Evolutionary conservation across 2,888 invertebrate genomes (phyloP), one percentile per base, ranked within the genome.

Genomic region (Pristionchus arcanus): DNA sequence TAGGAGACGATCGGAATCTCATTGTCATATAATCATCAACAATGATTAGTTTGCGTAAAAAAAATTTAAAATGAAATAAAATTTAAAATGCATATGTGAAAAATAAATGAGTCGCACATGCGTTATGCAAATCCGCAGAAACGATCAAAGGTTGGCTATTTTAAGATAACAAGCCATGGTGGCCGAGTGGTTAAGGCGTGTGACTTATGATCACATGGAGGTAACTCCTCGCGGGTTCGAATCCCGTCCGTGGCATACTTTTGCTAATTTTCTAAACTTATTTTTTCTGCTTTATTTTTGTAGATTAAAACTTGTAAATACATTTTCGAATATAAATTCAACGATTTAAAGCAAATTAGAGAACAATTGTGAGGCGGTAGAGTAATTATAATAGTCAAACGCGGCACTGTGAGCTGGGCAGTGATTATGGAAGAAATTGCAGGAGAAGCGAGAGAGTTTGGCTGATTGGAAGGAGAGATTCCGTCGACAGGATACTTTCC

Each of bases 381-480:
- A 42, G 42, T 42, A 5, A 42, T 9, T 42, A 42, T 42, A 42
- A 42, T 42, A 42, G 5, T 42, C 5, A 49, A 49, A 13, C 42
- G 42, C 42, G 42, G 9, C 25, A 28, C 21, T 34, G 42, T 25
- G 19, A 1, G 16, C 2, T 34, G 19, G n/a, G 21, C 49, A 74
- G 4, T 59, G 59, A 55, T 21, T 7, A 37, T 74, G 21, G 7
- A 74, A 13, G 9, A 21, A 21, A 37, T 84, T 87, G 49, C 87
- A 91, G 85, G 92, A 93, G 86, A 93, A 93, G 74, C 90, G 93
- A 21, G 92, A 93, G 90, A 93, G 92, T 37, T 86, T 93, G 90
- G 93, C 93, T 7, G 93, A 93, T 63, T 93, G 94, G 94, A 94
- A 92, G 83, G 93, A 93, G 81, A 81, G 93, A 55, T 93, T 94